Evolutionary conservation across 2,797 vertebrate species (phyloP).

Genomic region (Spinus pinus): DNA sequence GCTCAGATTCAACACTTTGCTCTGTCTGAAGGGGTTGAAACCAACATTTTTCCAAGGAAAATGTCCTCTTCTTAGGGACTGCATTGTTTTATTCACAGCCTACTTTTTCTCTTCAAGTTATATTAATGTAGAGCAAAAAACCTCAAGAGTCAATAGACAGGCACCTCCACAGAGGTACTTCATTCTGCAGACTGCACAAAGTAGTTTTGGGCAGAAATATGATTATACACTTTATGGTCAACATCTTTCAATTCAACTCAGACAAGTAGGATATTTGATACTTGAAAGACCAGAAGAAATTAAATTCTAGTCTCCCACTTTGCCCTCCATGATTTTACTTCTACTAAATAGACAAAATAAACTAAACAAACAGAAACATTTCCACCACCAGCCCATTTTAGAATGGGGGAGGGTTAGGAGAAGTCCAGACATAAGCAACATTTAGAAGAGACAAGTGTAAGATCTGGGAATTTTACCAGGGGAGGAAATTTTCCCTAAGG

Average conservation of each 20-base stretch:
- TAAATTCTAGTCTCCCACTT: neutral
- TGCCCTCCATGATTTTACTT: neutral
- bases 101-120: neutral
- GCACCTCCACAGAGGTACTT: neutral
- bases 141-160: neutral
- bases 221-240: neutral
- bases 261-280: neutral
- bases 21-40: neutral
- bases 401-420: neutral
- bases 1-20: neutral
- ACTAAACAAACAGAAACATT: neutral
- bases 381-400: neutral
- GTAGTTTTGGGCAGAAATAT: neutral
- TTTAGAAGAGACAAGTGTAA: neutral
- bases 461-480: neutral
- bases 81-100: neutral
- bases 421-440: rapidly evolving
- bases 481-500: neutral
- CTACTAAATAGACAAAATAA: neutral
- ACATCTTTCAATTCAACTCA: neutral
- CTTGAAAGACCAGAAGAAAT: neutral
- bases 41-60: neutral
- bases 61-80: neutral
- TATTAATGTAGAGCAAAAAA: neutral
- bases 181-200: neutral